A percentile compares a stretch with the other conserved stretches of the same genome.
Conservation (phyloP, 2,113 vertebrate species). For the Anolis carolinensis region DNA sequence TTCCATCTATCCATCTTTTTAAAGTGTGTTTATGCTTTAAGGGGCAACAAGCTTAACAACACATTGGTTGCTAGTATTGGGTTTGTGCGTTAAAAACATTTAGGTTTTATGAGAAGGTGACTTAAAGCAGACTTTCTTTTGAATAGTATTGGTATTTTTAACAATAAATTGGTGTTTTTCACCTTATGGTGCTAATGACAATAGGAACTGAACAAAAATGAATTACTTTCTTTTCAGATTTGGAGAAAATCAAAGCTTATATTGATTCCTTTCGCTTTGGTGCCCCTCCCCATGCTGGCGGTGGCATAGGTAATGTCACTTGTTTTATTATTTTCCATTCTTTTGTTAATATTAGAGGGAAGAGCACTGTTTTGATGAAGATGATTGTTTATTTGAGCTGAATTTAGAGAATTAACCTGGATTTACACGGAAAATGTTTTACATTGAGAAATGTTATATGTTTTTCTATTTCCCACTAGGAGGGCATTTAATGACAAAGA, state of each 20-base stretch:
- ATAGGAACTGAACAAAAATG: background rate
- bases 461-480: conserved; percentile 2
- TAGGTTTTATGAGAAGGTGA: background rate
- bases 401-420: background rate
- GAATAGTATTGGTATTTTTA: background rate
- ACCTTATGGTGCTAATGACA: background rate
- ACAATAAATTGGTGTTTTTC: background rate
- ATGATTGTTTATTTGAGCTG: background rate
- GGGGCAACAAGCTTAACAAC: background rate
- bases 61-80: background rate
- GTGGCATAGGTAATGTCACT: conserved; percentile 89
- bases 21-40: too few relatives aligned
- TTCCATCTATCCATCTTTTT: background rate
- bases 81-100: background rate
- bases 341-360: conserved; percentile 14
- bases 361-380: background rate
- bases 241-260: conserved; percentile 98
- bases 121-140: background rate
- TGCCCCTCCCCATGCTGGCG: conserved; percentile 94
- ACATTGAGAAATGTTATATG: conserved; percentile 17
- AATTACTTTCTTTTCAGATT: conserved; percentile 78
- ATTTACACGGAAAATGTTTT: background rate
- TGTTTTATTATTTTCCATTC: background rate
- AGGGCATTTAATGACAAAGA: conserved; percentile 1
- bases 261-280: conserved; percentile 97